These are phyloP conservation scores for Drepana falcataria DNA, from an alignment of 2,888 invertebrate genomes.

Conservation along the genomic window DNA sequence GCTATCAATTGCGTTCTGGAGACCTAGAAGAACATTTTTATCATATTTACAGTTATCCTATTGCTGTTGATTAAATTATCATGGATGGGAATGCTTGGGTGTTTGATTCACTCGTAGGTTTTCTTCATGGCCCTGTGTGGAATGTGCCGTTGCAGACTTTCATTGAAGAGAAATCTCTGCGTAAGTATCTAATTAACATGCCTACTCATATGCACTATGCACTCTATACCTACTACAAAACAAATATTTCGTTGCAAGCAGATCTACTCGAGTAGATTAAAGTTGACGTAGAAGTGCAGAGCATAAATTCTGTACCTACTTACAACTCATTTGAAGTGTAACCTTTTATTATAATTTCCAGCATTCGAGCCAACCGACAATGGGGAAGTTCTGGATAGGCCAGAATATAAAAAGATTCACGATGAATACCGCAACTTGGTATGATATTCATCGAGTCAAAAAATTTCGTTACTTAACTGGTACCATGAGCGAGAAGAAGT, in stretches of 20 bases:
- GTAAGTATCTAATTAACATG: constrained; percentile 72
- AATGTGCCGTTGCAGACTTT: constrained; percentile 94
- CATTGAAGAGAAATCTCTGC: constrained; percentile 94
- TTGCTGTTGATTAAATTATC: background rate
- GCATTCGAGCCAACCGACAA: constrained; percentile 90
- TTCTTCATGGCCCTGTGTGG: constrained; percentile 95
- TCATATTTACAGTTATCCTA: no score
- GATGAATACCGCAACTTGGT: constrained; percentile 93
- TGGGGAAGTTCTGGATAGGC: constrained; percentile 82
- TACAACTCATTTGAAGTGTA: no score
- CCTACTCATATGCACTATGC: background rate
- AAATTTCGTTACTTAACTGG: no score
- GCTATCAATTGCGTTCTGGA: background rate
- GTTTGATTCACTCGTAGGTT: constrained; percentile 93
- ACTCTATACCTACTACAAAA: no score
- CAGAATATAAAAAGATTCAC: constrained; percentile 87
- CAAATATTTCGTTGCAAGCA: no score
- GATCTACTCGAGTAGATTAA: no score
- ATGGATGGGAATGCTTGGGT: constrained; percentile 89
- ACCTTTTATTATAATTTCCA: constrained; percentile 41
- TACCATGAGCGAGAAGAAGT: no score
- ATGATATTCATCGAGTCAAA: constrained; percentile 8
- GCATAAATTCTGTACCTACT: no score
- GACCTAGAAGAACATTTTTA: no score
- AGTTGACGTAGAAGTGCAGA: no score